Evolutionary conservation across 2,888 invertebrate species (phyloP), one percentile per base, ranked within the genome.

Genomic region (Diadegma fenestrale): DNA sequence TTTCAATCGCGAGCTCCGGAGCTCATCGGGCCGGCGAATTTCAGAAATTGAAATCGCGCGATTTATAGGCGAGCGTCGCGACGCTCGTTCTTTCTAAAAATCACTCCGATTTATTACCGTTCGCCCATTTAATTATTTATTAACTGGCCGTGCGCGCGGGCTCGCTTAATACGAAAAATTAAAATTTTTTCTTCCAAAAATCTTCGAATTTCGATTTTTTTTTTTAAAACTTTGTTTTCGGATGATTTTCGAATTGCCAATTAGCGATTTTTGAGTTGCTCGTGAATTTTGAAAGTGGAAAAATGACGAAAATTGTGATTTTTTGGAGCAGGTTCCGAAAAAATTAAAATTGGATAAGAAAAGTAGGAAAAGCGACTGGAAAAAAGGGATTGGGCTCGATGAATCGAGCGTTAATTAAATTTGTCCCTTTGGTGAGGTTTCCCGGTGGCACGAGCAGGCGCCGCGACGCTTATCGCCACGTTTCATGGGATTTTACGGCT

Each of bases 401-500:
- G 80, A 68, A 80, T 80, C 66, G 58, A 51, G 72, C 19, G 61
- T 80, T 80, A 80, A 82, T 82, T 82, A 37, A 71, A 82, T 79
- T 58, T 72, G 80, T 82, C 72, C 82, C 82, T 80, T 10, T 68
- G 51, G 41, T 30, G 68, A 66, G 68, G 81, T 58, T 78, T 76
- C 8, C 64, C 79, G 79, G 51, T 78, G 79, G 41, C 79, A 76
- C 86, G 87, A 88, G 91, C 92, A 88, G 91, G 92, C 92, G 92
- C 92, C 92, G 78, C 5, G 41, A 86, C 88, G 89, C 89, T 90
- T 90, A 91, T 90, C 90, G 89, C 88, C 88, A 89, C 88, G 90
- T 90, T 90, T 91, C 91, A 92, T 92, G 89, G 88, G 90, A 91
- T 93, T 92, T 93, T 91, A 92, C 88, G 92, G 90, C 88, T 89